Base-by-base conservation (phyloP, 1,140 invertebrate species). In the Drosophila kepulauana region DNA sequence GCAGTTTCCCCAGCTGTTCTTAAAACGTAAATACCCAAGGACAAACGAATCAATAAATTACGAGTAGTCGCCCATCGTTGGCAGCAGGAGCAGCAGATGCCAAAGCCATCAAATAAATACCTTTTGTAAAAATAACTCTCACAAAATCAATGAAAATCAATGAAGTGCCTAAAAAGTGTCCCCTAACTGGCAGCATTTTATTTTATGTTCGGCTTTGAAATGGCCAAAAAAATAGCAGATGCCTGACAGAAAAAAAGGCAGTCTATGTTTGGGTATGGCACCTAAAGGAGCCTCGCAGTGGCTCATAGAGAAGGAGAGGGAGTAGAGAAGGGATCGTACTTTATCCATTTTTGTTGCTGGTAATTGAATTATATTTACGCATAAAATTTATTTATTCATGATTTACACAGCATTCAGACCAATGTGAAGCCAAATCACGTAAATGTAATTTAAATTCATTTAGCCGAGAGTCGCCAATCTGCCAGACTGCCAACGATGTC, bases 301-400 rank as follows among this genome's bases (percentile, higher is more conserved):
- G 33, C 33, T 30, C 35, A 43, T n/a, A 57, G 43, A 13, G 20
- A 16, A 30, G 16, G 57, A 38, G 0, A 38, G 35, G 8, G 35
- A 38, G 35, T 0, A 0, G 10, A 0, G 8, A 10, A 10, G 57
- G 33, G 5, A 69, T 61, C 33, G 35, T 38, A 54, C 35, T 57
- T 46, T 38, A 30, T 63, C 43, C 13, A 41, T 71, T 49, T 61
- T 46, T 20, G 20, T 43, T 51, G n/a, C 61, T 67, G 69, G 66
- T 84, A 88, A 88, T 88, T 88, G 80, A 84, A 88, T 84, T 79
- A 86, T 86, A 74, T 86, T 75, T 80, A 80, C 73, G 80, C 84
- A 87, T 87, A 78, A 78, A 88, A 88, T 87, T 88, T 88, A 88
- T 87, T 87, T 87, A 87, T 88, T 88, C 85, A 88, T 78, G 82